These are phyloP conservation scores for Nannospalax galili DNA, from an alignment of 2,113 vertebrate genomes.

Conservation along the genomic window DNA sequence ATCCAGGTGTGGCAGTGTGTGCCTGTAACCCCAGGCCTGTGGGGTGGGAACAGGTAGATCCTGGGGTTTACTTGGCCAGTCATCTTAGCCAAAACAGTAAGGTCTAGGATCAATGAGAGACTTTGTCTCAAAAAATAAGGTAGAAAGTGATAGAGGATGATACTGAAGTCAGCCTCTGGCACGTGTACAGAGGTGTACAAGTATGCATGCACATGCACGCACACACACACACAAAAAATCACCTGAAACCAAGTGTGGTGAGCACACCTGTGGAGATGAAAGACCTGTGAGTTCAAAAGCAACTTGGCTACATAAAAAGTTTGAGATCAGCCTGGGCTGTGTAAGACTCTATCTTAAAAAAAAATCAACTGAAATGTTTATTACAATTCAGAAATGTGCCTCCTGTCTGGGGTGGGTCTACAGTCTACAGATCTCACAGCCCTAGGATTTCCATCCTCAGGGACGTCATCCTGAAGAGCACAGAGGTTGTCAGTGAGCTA, in stretches of 20 bases:
- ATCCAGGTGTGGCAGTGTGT: background rate
- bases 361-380: background rate
- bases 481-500: background rate
- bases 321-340: background rate
- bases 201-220: no score
- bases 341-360: background rate
- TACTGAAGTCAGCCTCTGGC: background rate
- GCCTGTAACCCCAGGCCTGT: background rate
- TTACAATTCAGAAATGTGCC: background rate
- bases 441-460: background rate
- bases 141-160: background rate
- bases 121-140: background rate
- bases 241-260: background rate
- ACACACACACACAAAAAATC: background rate
- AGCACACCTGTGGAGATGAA: background rate
- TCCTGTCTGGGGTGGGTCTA: background rate
- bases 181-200: background rate
- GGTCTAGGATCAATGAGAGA: background rate
- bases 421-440: background rate
- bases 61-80: background rate
- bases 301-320: background rate
- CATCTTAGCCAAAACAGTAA: background rate
- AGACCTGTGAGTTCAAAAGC: background rate
- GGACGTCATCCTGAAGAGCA: constrained; percentile 3
- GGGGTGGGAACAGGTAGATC: background rate